phyloP scores from a whole-genome alignment of 2,113 vertebrate genomes.

The Vulpes vulpes region DNA sequence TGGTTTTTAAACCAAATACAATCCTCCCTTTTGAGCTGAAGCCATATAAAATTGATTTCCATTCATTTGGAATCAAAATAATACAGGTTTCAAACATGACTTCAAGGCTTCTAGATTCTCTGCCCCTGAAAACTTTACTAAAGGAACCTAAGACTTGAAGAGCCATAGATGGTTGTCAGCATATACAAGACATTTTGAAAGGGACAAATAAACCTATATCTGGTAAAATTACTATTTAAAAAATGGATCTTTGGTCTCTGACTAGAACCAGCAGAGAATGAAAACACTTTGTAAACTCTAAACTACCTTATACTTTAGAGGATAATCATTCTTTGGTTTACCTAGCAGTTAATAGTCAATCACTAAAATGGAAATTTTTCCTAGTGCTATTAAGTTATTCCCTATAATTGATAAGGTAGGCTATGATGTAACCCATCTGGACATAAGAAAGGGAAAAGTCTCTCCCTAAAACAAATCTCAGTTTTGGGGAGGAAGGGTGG shows the following conservation, averaged over 20 bases:
- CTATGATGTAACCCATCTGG: neutral
- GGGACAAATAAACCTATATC: neutral
- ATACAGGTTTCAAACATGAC: neutral
- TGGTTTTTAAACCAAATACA: slow-evolving; percentile 1
- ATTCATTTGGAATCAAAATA: neutral
- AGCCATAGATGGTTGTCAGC: neutral
- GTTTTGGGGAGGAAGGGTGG: neutral
- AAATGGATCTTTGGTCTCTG: neutral
- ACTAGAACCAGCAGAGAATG: neutral
- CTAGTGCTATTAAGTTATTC: neutral
- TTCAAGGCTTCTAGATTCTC: neutral
- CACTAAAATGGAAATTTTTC: neutral
- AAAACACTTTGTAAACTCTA: neutral
- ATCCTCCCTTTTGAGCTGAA: neutral
- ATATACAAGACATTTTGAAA: neutral
- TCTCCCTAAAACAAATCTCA: neutral
- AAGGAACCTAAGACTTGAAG: neutral
- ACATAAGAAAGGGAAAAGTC: neutral
- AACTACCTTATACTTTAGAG: neutral
- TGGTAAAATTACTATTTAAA: neutral
- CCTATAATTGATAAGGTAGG: neutral
- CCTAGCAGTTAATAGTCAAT: neutral
- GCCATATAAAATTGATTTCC: neutral
- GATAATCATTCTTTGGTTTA: neutral
- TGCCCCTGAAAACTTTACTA: neutral